These are phyloP conservation scores for Neostethus bicornis DNA, from an alignment of 2,797 vertebrate species.

Conservation along the genomic window DNA sequence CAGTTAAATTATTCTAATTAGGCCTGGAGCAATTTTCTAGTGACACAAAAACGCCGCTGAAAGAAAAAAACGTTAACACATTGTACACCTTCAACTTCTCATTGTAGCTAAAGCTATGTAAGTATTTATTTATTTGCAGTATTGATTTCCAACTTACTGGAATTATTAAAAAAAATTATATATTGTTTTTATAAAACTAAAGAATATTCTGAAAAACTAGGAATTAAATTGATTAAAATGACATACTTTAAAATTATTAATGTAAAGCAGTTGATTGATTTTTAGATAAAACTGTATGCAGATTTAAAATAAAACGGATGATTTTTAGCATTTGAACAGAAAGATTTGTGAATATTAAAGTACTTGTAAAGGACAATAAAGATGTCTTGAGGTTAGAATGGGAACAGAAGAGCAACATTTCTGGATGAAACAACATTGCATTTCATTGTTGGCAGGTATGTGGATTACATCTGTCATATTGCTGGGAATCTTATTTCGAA, in stretches of 20 bases:
- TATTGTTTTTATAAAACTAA: too few species aligned
- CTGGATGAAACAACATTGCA: background rate
- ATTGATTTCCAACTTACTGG: too few species aligned
- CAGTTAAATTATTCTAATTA: constrained; percentile 76
- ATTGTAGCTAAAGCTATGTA: constrained; percentile 32
- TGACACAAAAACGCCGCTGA: constrained; percentile 68
- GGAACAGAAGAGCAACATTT: too few species aligned
- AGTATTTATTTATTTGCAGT: constrained; percentile 44
- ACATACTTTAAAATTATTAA: too few species aligned
- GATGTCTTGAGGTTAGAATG: background rate
- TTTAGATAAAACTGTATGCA: too few species aligned
- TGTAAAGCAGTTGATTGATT: too few species aligned
- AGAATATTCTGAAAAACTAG: too few species aligned
- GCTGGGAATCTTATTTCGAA: constrained; percentile 32
- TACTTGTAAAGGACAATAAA: background rate
- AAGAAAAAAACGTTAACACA: constrained; percentile 56
- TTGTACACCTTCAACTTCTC: constrained; percentile 40
- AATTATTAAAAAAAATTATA: too few species aligned
- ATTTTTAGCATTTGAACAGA: too few species aligned
- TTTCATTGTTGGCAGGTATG: background rate
- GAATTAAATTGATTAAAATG: too few species aligned
- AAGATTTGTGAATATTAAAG: too few species aligned
- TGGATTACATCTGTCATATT: background rate
- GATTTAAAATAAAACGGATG: too few species aligned
- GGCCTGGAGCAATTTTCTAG: constrained; percentile 53